These are phyloP conservation scores for Chiridota heheva DNA, from an alignment of 35 echinoderm and acorn worm genomes.

Conservation along the genomic window DNA sequence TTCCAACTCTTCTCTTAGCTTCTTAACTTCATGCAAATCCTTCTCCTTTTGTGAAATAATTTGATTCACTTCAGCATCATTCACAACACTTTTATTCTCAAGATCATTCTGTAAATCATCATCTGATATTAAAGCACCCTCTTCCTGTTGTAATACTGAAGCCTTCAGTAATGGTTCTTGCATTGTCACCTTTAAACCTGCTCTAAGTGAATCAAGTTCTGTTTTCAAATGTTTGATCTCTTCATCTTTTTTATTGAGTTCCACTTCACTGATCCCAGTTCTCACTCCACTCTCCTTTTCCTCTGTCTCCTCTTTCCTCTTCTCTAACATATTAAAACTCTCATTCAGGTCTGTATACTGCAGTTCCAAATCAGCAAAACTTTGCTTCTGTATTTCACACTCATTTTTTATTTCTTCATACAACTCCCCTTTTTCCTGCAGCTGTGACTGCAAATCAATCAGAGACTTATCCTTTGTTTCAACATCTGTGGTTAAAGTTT, in stretches of 20 bases:
- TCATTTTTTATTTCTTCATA: constrained; percentile 43
- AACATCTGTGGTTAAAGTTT: constrained; percentile 34
- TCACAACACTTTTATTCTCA: neutral
- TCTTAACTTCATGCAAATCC: constrained; percentile 39
- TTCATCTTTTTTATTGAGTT: constrained; percentile 25
- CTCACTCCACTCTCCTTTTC: neutral
- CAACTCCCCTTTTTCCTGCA: constrained; percentile 45
- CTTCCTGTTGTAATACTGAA: too few relatives aligned
- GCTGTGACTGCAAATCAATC: constrained; percentile 26
- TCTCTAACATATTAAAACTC: constrained; percentile 31
- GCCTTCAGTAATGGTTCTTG: too few relatives aligned
- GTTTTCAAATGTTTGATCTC: constrained; percentile 49
- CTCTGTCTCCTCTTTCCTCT: constrained; percentile 18
- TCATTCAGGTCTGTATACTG: constrained; percentile 57
- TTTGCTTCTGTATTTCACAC: constrained; percentile 57
- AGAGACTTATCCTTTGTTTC: constrained; percentile 48
- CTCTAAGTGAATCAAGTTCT: too few relatives aligned
- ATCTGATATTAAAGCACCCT: too few relatives aligned
- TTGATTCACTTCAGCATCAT: neutral
- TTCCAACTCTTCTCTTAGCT: constrained; percentile 55
- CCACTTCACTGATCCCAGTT: constrained; percentile 1
- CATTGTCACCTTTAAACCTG: too few relatives aligned
- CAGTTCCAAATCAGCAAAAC: constrained; percentile 55
- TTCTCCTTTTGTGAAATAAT: constrained; percentile 3
- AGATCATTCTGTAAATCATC: too few relatives aligned